Conservation (phyloP, 2,888 invertebrate genomes). For the Microctonus brassicae region DNA sequence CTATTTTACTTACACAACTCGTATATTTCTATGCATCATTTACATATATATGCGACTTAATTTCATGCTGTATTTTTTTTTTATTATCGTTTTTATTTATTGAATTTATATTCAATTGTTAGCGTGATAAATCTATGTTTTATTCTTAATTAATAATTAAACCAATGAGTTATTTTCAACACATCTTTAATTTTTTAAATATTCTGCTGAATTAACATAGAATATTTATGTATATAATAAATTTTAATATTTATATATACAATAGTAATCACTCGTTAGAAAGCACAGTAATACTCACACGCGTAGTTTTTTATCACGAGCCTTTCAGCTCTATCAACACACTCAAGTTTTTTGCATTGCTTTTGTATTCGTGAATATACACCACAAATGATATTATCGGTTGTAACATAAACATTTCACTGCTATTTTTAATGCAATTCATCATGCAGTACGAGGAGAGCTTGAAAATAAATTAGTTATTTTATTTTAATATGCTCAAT, state of each 20-base stretch:
- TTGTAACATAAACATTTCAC: constrained; percentile 3
- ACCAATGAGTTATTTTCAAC: background rate
- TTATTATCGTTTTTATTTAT: background rate
- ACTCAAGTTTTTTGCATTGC: background rate
- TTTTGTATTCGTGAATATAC: background rate
- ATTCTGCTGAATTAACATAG: too few relatives aligned
- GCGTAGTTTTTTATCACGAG: background rate
- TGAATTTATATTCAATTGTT: background rate
- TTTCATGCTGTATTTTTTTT: background rate
- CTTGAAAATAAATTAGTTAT: background rate
- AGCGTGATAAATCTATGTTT: background rate
- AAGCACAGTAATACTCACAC: background rate
- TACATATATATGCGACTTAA: background rate
- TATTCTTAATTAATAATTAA: background rate
- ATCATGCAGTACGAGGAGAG: background rate
- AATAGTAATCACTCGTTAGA: background rate
- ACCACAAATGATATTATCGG: background rate
- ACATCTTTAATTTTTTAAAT: background rate
- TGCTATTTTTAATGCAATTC: constrained; percentile 15
- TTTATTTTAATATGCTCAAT: background rate
- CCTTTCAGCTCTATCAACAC: background rate
- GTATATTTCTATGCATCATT: background rate
- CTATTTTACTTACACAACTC: background rate
- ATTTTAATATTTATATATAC: background rate
- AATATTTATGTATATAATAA: background rate